Evolutionary conservation across 2,113 vertebrate genomes (phyloP), one percentile per base, ranked within the genome.

Genomic region (Peromyscus leucopus): DNA sequence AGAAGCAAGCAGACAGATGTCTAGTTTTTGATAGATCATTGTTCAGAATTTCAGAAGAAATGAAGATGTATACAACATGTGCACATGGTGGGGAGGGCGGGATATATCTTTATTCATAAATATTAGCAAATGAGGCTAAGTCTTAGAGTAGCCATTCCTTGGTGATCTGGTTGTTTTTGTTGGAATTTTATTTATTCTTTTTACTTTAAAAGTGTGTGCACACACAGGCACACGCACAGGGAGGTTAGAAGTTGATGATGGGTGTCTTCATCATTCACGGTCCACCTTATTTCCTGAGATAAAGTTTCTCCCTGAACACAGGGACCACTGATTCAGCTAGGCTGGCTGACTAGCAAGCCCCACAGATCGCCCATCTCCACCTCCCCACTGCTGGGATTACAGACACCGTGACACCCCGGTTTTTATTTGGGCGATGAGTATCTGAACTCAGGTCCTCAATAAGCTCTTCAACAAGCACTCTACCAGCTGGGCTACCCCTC

Each of bases 1-100:
- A 82, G 61, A 87, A 76, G 28, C 51, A 89, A 42, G n/a, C 24
- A 94, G 42, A 59, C 21, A 17, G 4, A 39, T 82, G 42, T 76
- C 39, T 83, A 59, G 59, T 86, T 88, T 95, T 90, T 82, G 61
- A 57, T 71, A 69, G 90, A n/a, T 88, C 16, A 1, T 79, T 48
- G 80, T 69, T 91, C n/a, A 78, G 67, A 83, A 90, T 90, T 96
- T 90, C 59, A 84, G 48, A 69, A 21, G 36, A 61, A 69, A 51
- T 57, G 76, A 89, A 93, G 71, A n/a, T 17, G 11, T 67, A 22
- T 2, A 86, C 5, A 86, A 12, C 39, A 42, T 59, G 72, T 42
- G 24, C 24, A 26, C 6, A 0, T 15, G 33, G 36, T 36, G 12
- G 76, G 24, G 63, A 24, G 33, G 31, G 87, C 17, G 46, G 5